These are phyloP conservation scores for Sebastes nivosus DNA, from an alignment of 2,797 vertebrate genomes.

Conservation along the genomic window DNA sequence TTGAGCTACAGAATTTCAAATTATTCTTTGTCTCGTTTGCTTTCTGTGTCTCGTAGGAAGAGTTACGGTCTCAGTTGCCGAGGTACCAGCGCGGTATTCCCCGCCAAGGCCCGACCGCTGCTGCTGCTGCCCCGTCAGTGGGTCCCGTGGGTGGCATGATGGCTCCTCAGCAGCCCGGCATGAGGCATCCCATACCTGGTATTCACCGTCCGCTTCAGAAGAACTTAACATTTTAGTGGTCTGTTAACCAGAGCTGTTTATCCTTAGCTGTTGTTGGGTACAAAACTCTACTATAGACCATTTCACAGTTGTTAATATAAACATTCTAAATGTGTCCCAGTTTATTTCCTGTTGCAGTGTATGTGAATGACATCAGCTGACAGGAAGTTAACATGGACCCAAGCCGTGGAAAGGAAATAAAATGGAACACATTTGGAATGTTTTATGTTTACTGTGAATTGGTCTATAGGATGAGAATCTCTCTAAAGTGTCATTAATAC, in stretches of 20 bases:
- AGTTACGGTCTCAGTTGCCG: conserved; percentile 90
- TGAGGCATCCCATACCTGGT: conserved; percentile 94
- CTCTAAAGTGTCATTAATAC: no score
- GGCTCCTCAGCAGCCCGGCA: conserved; percentile 87
- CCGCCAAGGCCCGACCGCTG: conserved; percentile 84
- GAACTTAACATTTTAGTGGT: not conserved
- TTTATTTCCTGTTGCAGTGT: no score
- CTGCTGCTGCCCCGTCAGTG: conserved; percentile 81
- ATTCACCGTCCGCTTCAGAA: conserved; percentile 12
- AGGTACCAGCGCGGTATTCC: conserved; percentile 90
- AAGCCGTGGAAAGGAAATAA: no score
- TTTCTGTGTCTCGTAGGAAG: conserved; percentile 83
- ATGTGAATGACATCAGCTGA: no score
- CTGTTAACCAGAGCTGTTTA: not conserved
- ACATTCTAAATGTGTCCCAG: no score
- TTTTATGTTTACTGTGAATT: no score
- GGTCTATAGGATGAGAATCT: no score
- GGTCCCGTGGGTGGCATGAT: conserved; percentile 88
- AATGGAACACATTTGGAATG: no score
- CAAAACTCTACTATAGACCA: no score
- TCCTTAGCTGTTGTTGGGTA: not conserved
- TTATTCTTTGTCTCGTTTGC: not conserved
- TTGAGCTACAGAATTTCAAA: not conserved
- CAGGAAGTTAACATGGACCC: no score
- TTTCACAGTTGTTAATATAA: no score